Base-by-base conservation (phyloP, 1,140 invertebrate genomes). In the Drosophila auraria region DNA sequence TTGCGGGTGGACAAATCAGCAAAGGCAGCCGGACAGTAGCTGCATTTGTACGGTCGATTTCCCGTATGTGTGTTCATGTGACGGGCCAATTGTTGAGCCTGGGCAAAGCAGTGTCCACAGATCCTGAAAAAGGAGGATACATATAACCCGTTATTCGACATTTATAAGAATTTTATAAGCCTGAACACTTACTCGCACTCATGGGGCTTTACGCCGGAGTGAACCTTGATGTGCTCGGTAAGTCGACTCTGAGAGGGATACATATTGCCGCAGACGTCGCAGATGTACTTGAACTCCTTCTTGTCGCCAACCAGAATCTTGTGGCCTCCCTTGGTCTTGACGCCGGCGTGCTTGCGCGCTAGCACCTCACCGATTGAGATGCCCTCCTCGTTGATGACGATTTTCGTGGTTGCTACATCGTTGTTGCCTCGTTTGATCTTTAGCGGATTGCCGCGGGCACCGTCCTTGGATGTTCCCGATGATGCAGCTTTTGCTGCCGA, bases 21-120 rank as follows among this genome's bases (percentile, higher is more conserved):
- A 92, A 97, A 97, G 45, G 95, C 93, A 36, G 96, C 94, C 65
- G 95, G 94, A 86, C 96, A 97, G 27, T 96, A 93, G 61, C 95
- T 94, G 83, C 96, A 97, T 87, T 95, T 95, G 93, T 96, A 97
- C 0, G 96, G 96, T 53, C 92, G 80, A 68, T 93, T 91, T 44
- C 92, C 92, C 0, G 91, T 92, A 53, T 92, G 91, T 11, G 89
- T 92, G 59, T 92, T 92, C 92, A 92, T 93, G 50, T 93, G 92
- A 2, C 92, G 75, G 2, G 91, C 87, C 63, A 93, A 49, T 57
- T 92, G 82, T 68, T 93, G 87, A 0, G 82, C 83, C 64, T 92
- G 91, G 1, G 92, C 87, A 76, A 93, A 93, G 27, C 78, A 81
- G 68, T 92, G 82, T 0, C 87, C 89, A 25, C 92, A 93, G 50